These are phyloP conservation scores for Acronicta alni DNA, from an alignment of 2,888 invertebrate species.

Conservation along the genomic window DNA sequence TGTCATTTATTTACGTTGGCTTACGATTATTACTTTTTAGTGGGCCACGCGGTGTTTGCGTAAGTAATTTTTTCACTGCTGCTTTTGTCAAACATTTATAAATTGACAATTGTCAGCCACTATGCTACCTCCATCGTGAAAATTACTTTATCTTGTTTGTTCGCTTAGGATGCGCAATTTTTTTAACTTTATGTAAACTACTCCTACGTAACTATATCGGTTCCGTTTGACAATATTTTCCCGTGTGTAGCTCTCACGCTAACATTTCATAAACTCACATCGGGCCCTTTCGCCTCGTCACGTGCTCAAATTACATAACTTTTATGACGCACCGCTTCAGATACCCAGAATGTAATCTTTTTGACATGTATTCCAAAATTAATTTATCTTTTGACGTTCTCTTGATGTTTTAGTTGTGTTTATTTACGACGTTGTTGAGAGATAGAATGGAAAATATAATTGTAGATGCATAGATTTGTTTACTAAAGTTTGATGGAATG, in stretches of 20 bases:
- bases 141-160: too few species aligned
- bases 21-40: too few species aligned
- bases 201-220: not conserved
- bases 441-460: not conserved
- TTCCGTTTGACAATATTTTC: not conserved
- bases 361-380: constrained; percentile 37
- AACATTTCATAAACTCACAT: constrained; percentile 16
- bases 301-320: constrained; percentile 55
- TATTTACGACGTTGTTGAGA: constrained; percentile 5
- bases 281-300: constrained; percentile 24
- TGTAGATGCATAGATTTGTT: constrained; percentile 15
- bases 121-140: too few species aligned
- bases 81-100: too few species aligned
- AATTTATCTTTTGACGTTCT: constrained; percentile 48
- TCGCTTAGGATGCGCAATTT: too few species aligned
- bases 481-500: not conserved
- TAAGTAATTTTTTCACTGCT: too few species aligned
- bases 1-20: too few species aligned
- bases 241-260: constrained; percentile 1
- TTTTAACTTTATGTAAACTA: too few species aligned
- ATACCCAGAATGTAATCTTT: constrained; percentile 35
- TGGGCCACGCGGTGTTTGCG: too few species aligned
- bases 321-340: constrained; percentile 48
- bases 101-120: too few species aligned
- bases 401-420: constrained; percentile 27